These are phyloP conservation scores for Ictalurus punctatus DNA, from an alignment of 2,113 vertebrate genomes.

Conservation along the genomic window DNA sequence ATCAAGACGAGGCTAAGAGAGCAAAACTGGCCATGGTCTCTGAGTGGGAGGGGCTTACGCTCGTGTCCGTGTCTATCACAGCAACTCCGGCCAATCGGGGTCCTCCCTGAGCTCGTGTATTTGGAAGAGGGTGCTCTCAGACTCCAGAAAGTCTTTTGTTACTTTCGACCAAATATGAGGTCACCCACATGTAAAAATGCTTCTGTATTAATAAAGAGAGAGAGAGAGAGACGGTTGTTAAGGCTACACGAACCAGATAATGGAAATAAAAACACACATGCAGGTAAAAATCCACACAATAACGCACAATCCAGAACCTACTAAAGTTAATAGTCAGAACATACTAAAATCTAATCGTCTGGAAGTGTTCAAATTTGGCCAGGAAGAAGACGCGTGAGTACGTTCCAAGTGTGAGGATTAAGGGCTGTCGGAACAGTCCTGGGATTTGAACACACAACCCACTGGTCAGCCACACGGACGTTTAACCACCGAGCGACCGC, in stretches of 20 bases:
- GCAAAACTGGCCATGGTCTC: neutral
- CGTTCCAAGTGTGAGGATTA: neutral
- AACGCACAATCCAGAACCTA: neutral
- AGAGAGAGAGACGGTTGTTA: neutral
- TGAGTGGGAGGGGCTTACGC: neutral
- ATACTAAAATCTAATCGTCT: conserved; percentile 1
- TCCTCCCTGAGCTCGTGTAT: neutral
- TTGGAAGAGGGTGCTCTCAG: neutral
- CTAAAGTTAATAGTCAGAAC: neutral
- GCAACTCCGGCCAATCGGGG: neutral
- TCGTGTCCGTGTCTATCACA: neutral
- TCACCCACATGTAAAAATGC: neutral
- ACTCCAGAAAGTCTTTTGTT: neutral
- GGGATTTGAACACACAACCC: neutral
- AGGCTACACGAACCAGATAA: neutral
- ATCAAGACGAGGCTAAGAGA: neutral
- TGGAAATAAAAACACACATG: neutral
- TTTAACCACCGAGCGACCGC: neutral
- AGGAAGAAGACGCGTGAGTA: neutral
- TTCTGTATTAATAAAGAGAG: neutral
- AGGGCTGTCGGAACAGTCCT: neutral
- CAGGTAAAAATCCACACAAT: neutral
- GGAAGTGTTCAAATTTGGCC: neutral
- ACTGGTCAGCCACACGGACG: neutral
- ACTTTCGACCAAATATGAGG: neutral